Evolutionary conservation across 2,113 vertebrate species (phyloP).

Genomic region (Turnix velox): DNA sequence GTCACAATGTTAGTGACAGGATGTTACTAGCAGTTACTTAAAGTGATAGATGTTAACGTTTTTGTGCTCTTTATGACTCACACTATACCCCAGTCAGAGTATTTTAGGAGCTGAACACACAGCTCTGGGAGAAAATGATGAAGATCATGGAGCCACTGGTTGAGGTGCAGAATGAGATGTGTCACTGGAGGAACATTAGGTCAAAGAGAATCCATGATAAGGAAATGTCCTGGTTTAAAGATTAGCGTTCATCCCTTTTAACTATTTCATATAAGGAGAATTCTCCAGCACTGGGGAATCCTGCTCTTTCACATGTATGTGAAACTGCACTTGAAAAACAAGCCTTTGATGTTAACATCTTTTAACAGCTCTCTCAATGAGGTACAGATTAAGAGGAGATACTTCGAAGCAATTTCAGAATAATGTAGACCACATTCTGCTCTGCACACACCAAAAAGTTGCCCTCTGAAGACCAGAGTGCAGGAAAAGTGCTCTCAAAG

Average conservation of each 20-base stretch:
- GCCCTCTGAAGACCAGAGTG: background rate
- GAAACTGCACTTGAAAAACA: background rate
- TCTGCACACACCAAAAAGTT: background rate
- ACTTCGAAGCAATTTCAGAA: background rate
- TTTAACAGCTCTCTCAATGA: background rate
- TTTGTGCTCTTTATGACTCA: conserved; percentile 24
- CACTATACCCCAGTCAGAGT: background rate
- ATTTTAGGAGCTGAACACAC: background rate
- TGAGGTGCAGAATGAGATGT: background rate
- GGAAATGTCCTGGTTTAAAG: background rate
- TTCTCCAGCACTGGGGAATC: background rate
- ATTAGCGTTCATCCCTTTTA: background rate
- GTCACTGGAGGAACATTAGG: background rate
- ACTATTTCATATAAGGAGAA: background rate
- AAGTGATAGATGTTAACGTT: conserved; percentile 17
- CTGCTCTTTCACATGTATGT: background rate
- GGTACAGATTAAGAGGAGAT: background rate
- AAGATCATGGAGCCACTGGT: background rate
- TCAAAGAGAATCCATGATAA: background rate
- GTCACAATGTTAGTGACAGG: background rate
- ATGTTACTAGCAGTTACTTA: conserved; percentile 5
- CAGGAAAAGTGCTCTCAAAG: background rate
- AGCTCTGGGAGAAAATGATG: background rate
- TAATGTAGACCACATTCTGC: accelerated
- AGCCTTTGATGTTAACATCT: background rate